These are phyloP conservation scores for Aphaenogaster rudis DNA, from an alignment of 1,140 invertebrate species.

Conservation along the genomic window DNA sequence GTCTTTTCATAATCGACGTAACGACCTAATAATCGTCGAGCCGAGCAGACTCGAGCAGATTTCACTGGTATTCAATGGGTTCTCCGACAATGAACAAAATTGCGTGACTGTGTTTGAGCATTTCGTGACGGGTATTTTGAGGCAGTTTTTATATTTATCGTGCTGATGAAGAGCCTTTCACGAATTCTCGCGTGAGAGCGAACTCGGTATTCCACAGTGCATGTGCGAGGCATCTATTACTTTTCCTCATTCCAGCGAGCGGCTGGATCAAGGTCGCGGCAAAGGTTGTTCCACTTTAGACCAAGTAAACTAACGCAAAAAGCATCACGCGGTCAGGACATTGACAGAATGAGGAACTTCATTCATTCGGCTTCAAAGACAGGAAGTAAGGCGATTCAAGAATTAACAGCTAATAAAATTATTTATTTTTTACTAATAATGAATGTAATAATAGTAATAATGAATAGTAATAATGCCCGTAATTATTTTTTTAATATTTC, in stretches of 20 bases:
- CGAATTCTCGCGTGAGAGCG: conserved; percentile 55
- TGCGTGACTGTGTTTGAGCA: conserved; percentile 12
- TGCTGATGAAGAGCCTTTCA: conserved; percentile 42
- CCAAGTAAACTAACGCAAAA: neutral
- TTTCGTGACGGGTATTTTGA: neutral
- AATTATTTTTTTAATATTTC: neutral
- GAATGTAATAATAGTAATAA: too few species aligned
- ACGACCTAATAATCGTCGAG: conserved; percentile 69
- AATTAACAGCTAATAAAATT: neutral
- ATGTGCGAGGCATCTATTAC: conserved; percentile 61
- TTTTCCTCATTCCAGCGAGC: conserved; percentile 67
- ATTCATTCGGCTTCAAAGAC: neutral
- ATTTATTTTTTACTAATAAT: neutral
- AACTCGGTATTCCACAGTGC: conserved; percentile 50
- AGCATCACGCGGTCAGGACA: conserved; percentile 21
- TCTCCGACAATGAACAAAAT: neutral
- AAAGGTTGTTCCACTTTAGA: conserved; percentile 74
- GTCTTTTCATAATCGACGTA: conserved; percentile 54
- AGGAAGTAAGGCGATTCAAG: neutral
- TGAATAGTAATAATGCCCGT: neutral
- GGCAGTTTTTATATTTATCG: neutral
- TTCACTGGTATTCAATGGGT: conserved; percentile 27
- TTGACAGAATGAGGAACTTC: neutral
- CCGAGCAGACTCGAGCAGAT: neutral
- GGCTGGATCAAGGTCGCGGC: conserved; percentile 67